These are phyloP conservation scores for Anisognathus igniventris DNA, from an alignment of 2,797 vertebrate species.

Conservation along the genomic window DNA sequence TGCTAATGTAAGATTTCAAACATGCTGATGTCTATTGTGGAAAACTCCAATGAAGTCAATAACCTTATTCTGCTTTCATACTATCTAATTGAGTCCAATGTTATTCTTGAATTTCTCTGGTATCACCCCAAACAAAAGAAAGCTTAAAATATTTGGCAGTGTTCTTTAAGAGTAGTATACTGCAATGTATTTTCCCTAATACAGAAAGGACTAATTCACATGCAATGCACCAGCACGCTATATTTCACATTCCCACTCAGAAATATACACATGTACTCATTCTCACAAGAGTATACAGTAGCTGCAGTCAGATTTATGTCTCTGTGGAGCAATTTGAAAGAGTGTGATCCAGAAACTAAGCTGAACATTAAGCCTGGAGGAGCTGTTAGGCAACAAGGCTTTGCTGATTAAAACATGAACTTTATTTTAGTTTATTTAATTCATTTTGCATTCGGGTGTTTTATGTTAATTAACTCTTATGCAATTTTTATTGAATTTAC, in stretches of 20 bases:
- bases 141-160: background rate
- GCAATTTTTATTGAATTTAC: conserved; percentile 62
- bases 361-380: conserved; percentile 55
- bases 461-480: conserved; percentile 63
- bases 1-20: background rate
- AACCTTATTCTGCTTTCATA: background rate
- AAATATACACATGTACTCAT: conserved; percentile 21
- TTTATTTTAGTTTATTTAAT: conserved; percentile 53
- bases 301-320: conserved; percentile 53
- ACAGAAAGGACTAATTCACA: background rate
- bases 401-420: conserved; percentile 59
- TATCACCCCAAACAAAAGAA: background rate
- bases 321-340: conserved; percentile 61
- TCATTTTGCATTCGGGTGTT: background rate
- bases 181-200: background rate
- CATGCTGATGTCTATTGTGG: background rate
- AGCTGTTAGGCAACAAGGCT: conserved; percentile 45
- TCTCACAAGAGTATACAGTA: conserved; percentile 45
- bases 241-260: conserved; percentile 27
- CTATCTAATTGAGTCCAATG: background rate
- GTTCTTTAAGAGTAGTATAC: background rate
- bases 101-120: background rate
- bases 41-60: background rate
- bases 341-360: conserved; percentile 50
- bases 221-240: background rate